Conservation (phyloP, 1,140 invertebrate species). For the Octopus bimaculoides region DNA sequence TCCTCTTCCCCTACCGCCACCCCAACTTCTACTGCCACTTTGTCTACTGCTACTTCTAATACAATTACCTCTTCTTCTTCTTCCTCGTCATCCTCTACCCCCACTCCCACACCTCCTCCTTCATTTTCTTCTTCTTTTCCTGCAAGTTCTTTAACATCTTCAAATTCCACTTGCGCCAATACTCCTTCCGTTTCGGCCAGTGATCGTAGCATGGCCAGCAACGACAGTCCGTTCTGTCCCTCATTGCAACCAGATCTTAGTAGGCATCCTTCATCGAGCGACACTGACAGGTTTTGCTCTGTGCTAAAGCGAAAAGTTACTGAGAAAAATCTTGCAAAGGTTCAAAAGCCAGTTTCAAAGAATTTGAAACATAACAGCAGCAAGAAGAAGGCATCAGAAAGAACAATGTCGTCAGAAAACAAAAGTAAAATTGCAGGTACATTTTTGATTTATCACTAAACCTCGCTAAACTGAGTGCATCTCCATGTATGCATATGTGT, state of each 20-base stretch:
- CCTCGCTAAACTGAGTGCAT: background rate
- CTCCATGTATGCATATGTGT: background rate
- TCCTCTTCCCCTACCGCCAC: no score
- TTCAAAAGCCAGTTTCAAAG: background rate
- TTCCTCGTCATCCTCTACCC: no score
- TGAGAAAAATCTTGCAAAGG: background rate
- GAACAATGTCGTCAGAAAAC: conserved; percentile 66
- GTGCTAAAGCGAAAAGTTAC: background rate
- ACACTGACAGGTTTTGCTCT: background rate
- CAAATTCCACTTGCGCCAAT: no score
- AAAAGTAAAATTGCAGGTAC: conserved; percentile 74
- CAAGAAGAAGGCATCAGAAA: conserved; percentile 57
- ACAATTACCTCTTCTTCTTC: no score
- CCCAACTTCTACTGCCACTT: no score
- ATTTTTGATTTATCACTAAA: conserved; percentile 6
- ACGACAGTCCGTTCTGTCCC: background rate
- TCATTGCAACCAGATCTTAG: background rate
- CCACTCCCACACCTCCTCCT: no score
- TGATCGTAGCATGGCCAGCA: background rate
- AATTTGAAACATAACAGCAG: conserved; percentile 25
- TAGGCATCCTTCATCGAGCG: background rate
- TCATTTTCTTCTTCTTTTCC: no score
- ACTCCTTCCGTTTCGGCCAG: background rate
- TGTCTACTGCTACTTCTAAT: no score
- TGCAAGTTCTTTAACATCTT: no score